Conservation (phyloP, 1,140 invertebrate genomes). For the Hylyphantes graminicola region DNA sequence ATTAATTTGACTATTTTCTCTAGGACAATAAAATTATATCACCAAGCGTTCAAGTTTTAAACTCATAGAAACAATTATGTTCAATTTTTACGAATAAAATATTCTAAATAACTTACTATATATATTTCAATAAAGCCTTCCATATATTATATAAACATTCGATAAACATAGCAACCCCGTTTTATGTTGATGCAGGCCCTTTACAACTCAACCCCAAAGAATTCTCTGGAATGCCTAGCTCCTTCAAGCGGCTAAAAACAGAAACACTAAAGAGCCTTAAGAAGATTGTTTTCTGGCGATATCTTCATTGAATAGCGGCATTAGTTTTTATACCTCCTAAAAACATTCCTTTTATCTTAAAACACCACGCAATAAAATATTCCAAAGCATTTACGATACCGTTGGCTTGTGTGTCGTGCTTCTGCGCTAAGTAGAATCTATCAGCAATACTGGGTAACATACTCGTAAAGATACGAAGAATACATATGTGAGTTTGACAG, state of each 20-base stretch:
- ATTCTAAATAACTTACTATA: too few relatives aligned
- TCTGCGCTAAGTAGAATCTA: neutral
- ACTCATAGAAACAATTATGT: too few relatives aligned
- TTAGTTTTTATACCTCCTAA: constrained; percentile 36
- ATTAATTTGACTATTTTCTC: too few relatives aligned
- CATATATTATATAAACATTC: too few relatives aligned
- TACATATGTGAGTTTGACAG: too few relatives aligned
- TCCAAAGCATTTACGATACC: constrained; percentile 26
- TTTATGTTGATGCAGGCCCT: too few relatives aligned
- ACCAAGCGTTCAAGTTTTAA: too few relatives aligned
- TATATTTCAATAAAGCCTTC: too few relatives aligned
- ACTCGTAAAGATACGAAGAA: constrained; percentile 14
- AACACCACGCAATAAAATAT: constrained; percentile 25
- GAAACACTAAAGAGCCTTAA: neutral
- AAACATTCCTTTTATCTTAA: constrained; percentile 33
- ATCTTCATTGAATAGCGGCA: constrained; percentile 32
- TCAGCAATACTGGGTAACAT: neutral
- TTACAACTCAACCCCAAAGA: too few relatives aligned
- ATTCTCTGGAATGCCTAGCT: neutral
- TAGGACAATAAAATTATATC: too few relatives aligned
- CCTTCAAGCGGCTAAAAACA: constrained; percentile 8
- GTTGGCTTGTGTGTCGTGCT: neutral
- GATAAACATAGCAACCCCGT: too few relatives aligned
- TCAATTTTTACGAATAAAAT: too few relatives aligned
- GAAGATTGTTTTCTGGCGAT: constrained; percentile 18